Base-by-base conservation (phyloP, 2,888 invertebrate genomes). In the Diaperis boleti region DNA sequence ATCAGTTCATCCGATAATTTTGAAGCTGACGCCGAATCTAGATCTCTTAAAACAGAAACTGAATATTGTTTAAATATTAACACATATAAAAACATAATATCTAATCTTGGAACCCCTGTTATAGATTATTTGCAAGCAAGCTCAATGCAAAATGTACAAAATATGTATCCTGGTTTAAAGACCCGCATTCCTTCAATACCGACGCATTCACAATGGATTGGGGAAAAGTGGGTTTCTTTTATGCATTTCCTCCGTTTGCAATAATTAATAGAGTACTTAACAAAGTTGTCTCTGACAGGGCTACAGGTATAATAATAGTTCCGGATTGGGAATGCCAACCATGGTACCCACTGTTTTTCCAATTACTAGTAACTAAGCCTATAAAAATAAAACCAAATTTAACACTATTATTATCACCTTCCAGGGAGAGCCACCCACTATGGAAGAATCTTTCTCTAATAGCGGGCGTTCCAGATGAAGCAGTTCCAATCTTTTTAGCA, bases 231-330 rank as follows among this genome's bases (percentile, higher is more conserved):
- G 5, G 7, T 4, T 22, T 22, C 7, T n/a, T n/a, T n/a, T 22
- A 22, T 22, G 22, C 22, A 22, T 22, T 22, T 7, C 22, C 22
- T 7, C 0, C 22, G 4, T 22, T 22, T 22, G 22, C 22, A 0
- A 11, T 74, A 1, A 64, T 77, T 17, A 52, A 72, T 17, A 65
- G 61, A 54, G 45, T 59, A 2, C 35, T 78, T 3, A 63, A 66
- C 49, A 76, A 78, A 60, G 75, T 78, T 18, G 65, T 65, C 4
- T n/a, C 20, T 0, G 72, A 76, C 15, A 62, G 60, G 26, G 71
- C 74, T 3, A 37, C 22, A 13, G 72, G 72, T 2, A 69, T 74
- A 8, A 15, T 75, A 5, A 69, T 74, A 1, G 71, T 74, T 7
- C 73, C 69, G 10, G 8, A 63, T 7, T 76, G 68, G 72, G 64